Conservation (phyloP, 2,888 invertebrate genomes). For the Polydrusus tereticollis region DNA sequence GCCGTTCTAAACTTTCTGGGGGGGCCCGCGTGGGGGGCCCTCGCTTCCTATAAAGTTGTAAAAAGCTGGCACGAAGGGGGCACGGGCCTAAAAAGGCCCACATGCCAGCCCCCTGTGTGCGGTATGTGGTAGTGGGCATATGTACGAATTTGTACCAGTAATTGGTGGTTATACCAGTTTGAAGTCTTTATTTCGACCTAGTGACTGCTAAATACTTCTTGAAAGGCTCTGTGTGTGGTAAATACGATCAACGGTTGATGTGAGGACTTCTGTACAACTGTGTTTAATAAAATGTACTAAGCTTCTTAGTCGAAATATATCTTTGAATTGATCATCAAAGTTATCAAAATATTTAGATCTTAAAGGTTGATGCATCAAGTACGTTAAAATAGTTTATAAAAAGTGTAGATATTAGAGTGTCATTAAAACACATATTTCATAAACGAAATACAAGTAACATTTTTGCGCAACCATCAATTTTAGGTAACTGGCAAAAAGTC, state of each 20-base stretch:
- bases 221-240: slow-evolving; percentile 44
- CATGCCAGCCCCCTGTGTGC: slow-evolving; percentile 56
- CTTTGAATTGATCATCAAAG: too few species aligned
- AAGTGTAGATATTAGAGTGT: too few species aligned
- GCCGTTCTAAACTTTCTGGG: slow-evolving; percentile 57
- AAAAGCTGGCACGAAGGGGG: slow-evolving; percentile 53
- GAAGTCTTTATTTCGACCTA: slow-evolving; percentile 35
- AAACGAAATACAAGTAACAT: too few species aligned
- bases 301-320: too few species aligned
- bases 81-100: slow-evolving; percentile 58
- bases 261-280: not conserved
- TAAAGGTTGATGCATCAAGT: too few species aligned
- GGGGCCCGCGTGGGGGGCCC: slow-evolving; percentile 58
- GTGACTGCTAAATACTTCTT: slow-evolving; percentile 35
- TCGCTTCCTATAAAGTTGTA: slow-evolving; percentile 28
- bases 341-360: too few species aligned
- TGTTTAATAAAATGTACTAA: too few species aligned
- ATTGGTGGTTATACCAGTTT: slow-evolving; percentile 43
- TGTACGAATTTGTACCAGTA: slow-evolving; percentile 46
- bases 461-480: too few species aligned
- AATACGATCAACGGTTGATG: slow-evolving; percentile 19
- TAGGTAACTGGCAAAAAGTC: too few species aligned
- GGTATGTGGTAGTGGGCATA: slow-evolving; percentile 53
- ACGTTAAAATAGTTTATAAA: too few species aligned
- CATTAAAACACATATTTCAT: too few species aligned